Base-by-base conservation (phyloP, 92 coral and sea anemone species). In the Porites lobata region DNA sequence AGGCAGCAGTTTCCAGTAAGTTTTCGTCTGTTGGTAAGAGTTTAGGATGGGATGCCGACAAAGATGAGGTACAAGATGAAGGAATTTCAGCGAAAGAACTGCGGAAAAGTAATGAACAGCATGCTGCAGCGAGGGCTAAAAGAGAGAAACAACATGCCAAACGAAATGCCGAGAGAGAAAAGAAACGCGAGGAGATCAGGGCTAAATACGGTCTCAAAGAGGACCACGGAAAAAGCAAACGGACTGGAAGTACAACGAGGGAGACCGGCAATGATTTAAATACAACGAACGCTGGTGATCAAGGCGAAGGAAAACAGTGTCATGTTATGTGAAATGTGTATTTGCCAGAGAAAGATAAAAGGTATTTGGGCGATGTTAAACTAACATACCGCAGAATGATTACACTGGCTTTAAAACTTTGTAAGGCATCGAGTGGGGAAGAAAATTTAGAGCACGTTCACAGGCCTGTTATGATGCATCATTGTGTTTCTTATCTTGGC, bases 141-240 rank as follows among this genome's bases (percentile, higher is more conserved):
- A 74, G 89, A 21, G 85, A 92, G 83, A 77, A 93, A 6, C 81
- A 85, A 69, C 89, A 93, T 59, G 93, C 86, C 29, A 93, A 93
- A 77, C 89, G 96, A 62, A 82, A 78, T 57, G 93, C 90, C 1
- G 92, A 93, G 69, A 76, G 96, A 65, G 87, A 90, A 47, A 93
- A 93, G 85, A 93, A 93, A 50, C 91, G 96, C 8, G 96, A 93
- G 8, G 89, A 93, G 85, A 93, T 93, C 10, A 57, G 96, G 78
- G 91, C 96, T 13, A 93, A 93, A n/a, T 93, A 93, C 57, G 96
- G 96, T 6, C 71, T 93, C 1, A 93, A 90, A 74, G 96, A 90
- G 1, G 63, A 77, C 3, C 81, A 62, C 65, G 63, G 52, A 22
- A 86, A 77, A 87, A 82, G 47, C 82, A 82, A 50, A 59, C 86